Evolutionary conservation across 1,140 invertebrate species (phyloP).

Genomic region (Lerema accius): DNA sequence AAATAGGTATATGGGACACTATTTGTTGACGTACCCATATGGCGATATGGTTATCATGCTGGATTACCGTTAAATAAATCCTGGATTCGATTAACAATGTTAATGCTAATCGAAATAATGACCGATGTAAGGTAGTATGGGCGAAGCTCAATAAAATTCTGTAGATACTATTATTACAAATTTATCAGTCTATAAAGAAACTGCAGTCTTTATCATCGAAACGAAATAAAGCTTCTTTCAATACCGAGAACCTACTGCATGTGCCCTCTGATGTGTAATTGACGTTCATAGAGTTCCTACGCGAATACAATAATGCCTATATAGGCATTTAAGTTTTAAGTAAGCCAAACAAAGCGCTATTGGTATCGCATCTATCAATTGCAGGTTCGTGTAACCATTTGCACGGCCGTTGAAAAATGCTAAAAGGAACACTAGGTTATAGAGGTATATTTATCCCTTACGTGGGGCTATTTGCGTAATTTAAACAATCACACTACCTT

Average conservation of each 20-base stretch:
- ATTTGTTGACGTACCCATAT: too few relatives aligned
- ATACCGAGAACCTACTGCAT: constrained; percentile 25
- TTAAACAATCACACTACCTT: constrained; percentile 32
- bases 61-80: too few relatives aligned
- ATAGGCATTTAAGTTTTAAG: constrained; percentile 25
- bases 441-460: constrained; percentile 31
- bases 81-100: too few relatives aligned
- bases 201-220: constrained; percentile 11
- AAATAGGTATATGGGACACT: too few relatives aligned
- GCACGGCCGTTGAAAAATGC: constrained; percentile 24
- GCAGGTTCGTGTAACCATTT: constrained; percentile 20
- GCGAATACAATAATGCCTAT: constrained; percentile 27
- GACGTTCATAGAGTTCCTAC: constrained; percentile 33
- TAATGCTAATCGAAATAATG: too few relatives aligned
- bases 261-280: constrained; percentile 26
- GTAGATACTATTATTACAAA: too few relatives aligned
- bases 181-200: constrained; percentile 22
- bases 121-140: too few relatives aligned
- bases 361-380: constrained; percentile 21
- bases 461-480: constrained; percentile 32
- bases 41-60: too few relatives aligned
- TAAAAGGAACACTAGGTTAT: constrained; percentile 32
- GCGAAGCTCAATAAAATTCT: too few relatives aligned
- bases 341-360: constrained; percentile 26
- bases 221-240: constrained; percentile 9